Evolutionary conservation across 2,113 vertebrate species (phyloP), one percentile per base, ranked within the genome.

Genomic region (Ameiurus melas): DNA sequence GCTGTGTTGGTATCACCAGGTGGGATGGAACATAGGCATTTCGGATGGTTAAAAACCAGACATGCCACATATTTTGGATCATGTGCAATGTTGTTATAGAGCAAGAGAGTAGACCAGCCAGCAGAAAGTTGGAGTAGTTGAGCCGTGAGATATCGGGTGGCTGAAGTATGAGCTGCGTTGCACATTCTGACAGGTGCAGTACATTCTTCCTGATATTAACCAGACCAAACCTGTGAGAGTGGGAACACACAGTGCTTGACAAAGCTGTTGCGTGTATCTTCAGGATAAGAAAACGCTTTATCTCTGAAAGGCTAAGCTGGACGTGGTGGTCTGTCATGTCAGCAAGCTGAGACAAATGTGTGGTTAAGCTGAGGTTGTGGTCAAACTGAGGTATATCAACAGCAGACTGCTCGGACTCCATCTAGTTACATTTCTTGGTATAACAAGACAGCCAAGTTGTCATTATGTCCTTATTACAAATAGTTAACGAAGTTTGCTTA

Each of bases 141-240:
- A 62, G 57, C 33, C 43, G 22, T 82, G 55, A 55, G 77, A 80
- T 81, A 58, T 81, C 30, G 57, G 57, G 80, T 58, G 57, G 80
- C 57, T 82, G 57, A 83, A 62, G 57, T 83, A 83, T 43, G 33
- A 83, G 80, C 57, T 83, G 20, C 27, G 36, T 62, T 62, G 57
- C 57, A 39, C 33, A 43, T 83, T 83, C 57, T 83, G 80, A 83
- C 80, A 83, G 80, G 80, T 25, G 58, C 57, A 62, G 33, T 83
- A 60, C 13, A 83, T 83, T 83, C 36, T 83, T 39, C 57, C 33
- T 83, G 80, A 82, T 60, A 25, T 82, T 60, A 82, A 39, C 55
- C 80, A 82, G 57, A 82, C 55, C 30, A 33, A 60, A 60, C 55
- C 33, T 60, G 33, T 25, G 55, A 82, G 80, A 82, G 30, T 82